Evolutionary conservation across 2,113 vertebrate species (phyloP), one percentile per base, ranked within the genome.

Genomic region (Okapia johnstoni): DNA sequence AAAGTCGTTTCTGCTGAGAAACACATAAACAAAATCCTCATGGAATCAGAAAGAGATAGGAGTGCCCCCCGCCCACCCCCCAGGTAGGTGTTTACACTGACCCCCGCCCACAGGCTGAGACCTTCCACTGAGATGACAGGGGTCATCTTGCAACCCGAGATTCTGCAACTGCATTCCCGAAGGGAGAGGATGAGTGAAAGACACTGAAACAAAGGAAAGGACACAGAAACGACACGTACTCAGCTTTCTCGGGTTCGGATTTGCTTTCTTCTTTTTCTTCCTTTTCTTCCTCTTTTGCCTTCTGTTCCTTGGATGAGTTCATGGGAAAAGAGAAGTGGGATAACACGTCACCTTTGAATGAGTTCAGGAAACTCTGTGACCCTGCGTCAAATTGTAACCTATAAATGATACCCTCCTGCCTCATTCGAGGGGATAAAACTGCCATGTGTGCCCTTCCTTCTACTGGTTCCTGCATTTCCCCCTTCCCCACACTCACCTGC

Each of bases 171-270:
- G 7, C 0, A 14, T 14, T 9, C 80, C 93, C 4, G 52, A 58
- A 88, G 16, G 50, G 6, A 80, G 88, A 77, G 4, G 6, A 52
- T 14, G 5, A 63, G 50, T 58, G 63, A 95, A 73, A 12, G 1
- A 57, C 83, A 23, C 36, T 60, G 28, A 83, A 95, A 25, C 85
- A 57, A 97, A 93, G 84, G 1, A n/a, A 93, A 54, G 0, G 1
- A 40, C 0, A 63, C 3, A 91, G 3, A 55, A 80, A 70, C 28
- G 28, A 60, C 90, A 99, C 99, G 14, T 99, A 99, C 99, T 99
- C 99, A 33, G 99, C 98, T 97, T 99, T 99, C 98, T 99, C 99
- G 9, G 99, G 98, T 97, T 99, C 99, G 25, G 98, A 98, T 97
- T 99, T 99, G 91, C 97, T 98, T 93, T 99, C 99, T 48, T 99